Base-by-base conservation (phyloP, 2,888 invertebrate genomes). In the Lasioglossum villosulum region DNA sequence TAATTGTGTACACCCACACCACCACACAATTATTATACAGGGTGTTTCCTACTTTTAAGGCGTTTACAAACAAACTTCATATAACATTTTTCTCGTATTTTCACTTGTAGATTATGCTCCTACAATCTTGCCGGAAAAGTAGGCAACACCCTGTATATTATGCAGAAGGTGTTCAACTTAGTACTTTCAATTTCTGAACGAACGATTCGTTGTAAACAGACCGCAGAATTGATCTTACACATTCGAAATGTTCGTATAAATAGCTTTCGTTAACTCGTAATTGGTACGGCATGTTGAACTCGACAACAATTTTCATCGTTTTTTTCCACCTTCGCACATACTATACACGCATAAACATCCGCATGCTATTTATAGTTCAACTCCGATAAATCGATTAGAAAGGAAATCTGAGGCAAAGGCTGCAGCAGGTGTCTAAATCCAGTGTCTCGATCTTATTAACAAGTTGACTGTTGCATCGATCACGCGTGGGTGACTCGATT, bases 331-430 rank as follows among this genome's bases (percentile, higher is more conserved):
- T 66, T 66, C 19, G 34, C 66, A 19, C 19, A 3, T 34, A 8
- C 66, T 34, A 19, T 66, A 66, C 19, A 34, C 10, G 34, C 66
- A 66, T 66, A 66, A 66, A 66, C 66, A 30, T 66, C 66, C 66
- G 66, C 66, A 30, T 30, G 66, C 34, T 66, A 66, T 66, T 66
- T 66, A 66, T 66, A 66, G 16, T 3, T 19, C 10, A 19, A 34
- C n/a, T 1, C 42, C 23, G 14, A 34, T 68, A 76, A 68, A 34
- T n/a, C 63, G 39, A 52, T 6, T 66, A 66, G 23, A 66, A 66
- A 66, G 66, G 66, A 30, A 66, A 66, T 66, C 66, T 19, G 34
- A 23, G 34, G 66, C 34, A 23, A 66, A 66, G 34, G 34, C 19
- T 66, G 66, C 66, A 4, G 27, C 59, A 14, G 59, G 14, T 59